phyloP scores from a whole-genome alignment of 2,888 invertebrate genomes.

The Sepioteuthis lessoniana region DNA sequence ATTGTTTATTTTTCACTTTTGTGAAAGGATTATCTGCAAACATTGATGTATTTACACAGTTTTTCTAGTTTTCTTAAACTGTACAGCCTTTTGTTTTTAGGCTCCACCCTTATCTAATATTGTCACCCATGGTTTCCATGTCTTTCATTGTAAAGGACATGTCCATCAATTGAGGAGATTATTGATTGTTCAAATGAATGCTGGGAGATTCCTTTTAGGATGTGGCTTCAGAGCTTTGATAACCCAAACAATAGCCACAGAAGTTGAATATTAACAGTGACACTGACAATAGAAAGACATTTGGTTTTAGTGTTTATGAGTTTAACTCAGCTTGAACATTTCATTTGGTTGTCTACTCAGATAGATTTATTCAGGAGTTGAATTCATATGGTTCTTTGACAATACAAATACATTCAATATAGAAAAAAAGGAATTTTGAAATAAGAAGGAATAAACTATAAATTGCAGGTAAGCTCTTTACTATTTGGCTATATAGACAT shows the following conservation, averaged over 20 bases:
- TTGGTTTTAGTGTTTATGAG: background rate
- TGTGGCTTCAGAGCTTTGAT: background rate
- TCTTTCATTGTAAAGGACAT: background rate
- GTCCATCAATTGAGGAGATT: background rate
- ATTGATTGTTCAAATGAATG: background rate
- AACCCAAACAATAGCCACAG: background rate
- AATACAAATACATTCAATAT: too few relatives aligned
- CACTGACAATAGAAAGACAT: background rate
- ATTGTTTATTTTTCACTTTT: background rate
- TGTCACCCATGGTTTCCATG: conserved; percentile 1
- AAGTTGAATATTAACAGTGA: background rate
- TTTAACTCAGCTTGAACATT: background rate
- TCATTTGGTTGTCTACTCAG: background rate
- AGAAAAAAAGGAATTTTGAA: background rate
- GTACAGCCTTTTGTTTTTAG: background rate
- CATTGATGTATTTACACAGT: background rate
- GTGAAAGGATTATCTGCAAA: background rate
- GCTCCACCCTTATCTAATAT: background rate
- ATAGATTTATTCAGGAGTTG: too few relatives aligned
- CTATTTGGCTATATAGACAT: background rate
- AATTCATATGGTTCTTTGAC: too few relatives aligned
- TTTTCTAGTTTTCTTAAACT: background rate
- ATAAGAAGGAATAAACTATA: background rate
- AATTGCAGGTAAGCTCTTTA: background rate
- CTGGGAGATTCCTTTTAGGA: background rate